A percentile compares a stretch with the other conserved stretches of the same genome.
Evolutionary conservation across 2,113 vertebrate species (phyloP).

Genomic region (Varanus komodoensis): DNA sequence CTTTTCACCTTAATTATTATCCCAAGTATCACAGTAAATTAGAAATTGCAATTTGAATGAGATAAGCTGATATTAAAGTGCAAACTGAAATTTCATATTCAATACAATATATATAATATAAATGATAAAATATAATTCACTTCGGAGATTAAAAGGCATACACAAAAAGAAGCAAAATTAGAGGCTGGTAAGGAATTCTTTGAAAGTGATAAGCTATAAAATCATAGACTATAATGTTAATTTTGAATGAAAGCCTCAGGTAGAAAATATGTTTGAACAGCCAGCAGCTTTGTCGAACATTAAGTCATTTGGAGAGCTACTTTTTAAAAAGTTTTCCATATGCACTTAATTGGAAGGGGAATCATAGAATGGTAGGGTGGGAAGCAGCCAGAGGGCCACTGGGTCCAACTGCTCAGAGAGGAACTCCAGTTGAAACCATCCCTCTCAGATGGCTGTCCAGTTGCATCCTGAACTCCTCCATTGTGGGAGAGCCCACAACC

Average conservation of each 20-base stretch:
- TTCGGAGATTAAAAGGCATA: neutral
- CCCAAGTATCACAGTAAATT: constrained; percentile 37
- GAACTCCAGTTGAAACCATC: too few relatives aligned
- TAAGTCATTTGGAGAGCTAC: neutral
- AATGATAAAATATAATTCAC: neutral
- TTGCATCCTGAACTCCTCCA: too few relatives aligned
- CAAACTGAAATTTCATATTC: neutral
- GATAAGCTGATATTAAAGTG: constrained; percentile 22
- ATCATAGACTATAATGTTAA: neutral
- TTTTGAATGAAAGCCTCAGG: constrained; percentile 30
- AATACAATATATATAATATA: neutral
- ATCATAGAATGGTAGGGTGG: too few relatives aligned
- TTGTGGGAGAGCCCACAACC: too few relatives aligned
- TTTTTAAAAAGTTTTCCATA: neutral
- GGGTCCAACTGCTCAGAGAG: too few relatives aligned
- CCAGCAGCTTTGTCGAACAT: neutral
- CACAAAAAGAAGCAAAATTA: neutral
- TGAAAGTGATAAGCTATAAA: neutral
- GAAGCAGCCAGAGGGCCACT: too few relatives aligned
- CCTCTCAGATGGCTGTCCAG: too few relatives aligned
- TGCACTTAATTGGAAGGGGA: neutral
- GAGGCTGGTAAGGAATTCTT: neutral
- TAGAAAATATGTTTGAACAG: neutral
- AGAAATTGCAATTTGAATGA: constrained; percentile 34
- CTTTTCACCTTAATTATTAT: constrained; percentile 62